Evolutionary conservation across 2,113 vertebrate genomes (phyloP), one percentile per base, ranked within the genome.

Genomic region (Chrysochloris asiatica): DNA sequence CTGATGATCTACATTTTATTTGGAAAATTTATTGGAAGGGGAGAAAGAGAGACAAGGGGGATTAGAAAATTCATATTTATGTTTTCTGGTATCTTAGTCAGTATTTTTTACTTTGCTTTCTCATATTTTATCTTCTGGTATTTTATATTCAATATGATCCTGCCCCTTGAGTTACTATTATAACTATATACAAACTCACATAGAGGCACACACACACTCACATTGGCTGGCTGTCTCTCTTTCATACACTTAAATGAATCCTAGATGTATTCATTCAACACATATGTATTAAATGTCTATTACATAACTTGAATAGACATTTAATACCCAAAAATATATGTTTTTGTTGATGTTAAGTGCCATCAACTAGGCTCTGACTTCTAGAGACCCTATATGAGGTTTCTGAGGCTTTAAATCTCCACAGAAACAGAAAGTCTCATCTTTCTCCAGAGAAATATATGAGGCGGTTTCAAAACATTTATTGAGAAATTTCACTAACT

Each of bases 41-140:
- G 22, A 61, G 16, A 50, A 16, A 50, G 48, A 16, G 47, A 67
- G n/a, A n/a, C n/a, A 33, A 72, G 45, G 10, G n/a, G 36, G 43
- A 63, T 10, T 17, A n/a, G 59, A 50, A 48, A 65, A 56, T 76
- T 63, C 4, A 30, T 41, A 41, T 50, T 69, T 79, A 6, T 41
- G 21, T 38, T 79, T 75, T 72, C 77, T 50, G n/a, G 13, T 50
- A 26, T 65, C 48, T 82, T 59, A 56, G 38, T 61, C 52, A 33
- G 33, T 83, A 86, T 59, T 61, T 71, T 47, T 61, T 72, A 36
- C 24, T 95, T 71, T 56, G 41, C 81, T 84, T 65, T n/a, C 38
- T 79, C 10, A 26, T 30, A 61, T 61, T 28, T 28, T 28, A 26
- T 61, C 59, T 8, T 30, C 9, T 61, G 36, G 59, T 30, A 84